phyloP scores from a whole-genome alignment of 2,113 vertebrate genomes.

The Catagonus wagneri region DNA sequence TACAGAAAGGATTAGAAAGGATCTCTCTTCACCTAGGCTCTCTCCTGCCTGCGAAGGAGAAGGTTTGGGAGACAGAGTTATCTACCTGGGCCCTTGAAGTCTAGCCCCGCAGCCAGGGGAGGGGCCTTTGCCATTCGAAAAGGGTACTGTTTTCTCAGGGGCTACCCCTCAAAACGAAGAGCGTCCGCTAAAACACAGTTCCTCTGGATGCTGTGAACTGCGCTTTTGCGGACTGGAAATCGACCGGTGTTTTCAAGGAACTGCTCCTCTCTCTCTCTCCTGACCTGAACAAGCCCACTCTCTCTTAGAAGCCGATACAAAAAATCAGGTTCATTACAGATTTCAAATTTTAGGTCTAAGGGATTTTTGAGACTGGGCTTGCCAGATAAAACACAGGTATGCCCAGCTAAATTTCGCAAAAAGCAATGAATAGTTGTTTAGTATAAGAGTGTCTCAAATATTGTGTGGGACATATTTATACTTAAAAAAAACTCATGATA shows the following conservation, averaged over 20 bases:
- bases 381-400: neutral
- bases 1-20: neutral
- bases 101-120: too few relatives aligned
- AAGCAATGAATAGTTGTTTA: neutral
- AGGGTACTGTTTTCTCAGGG: neutral
- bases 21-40: fast-evolving
- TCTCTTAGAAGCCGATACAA: neutral
- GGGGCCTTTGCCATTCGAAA: neutral
- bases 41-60: neutral
- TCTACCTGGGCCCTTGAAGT: neutral
- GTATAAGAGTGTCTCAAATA: neutral
- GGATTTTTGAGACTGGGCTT: neutral
- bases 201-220: neutral
- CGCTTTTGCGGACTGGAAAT: neutral
- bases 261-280: neutral
- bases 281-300: neutral
- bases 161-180: neutral
- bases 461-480: neutral
- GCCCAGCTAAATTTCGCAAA: neutral
- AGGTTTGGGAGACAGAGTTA: too few relatives aligned
- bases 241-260: neutral
- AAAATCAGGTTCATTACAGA: neutral
- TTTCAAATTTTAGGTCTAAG: neutral
- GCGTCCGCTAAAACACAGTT: neutral
- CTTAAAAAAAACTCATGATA: neutral